Evolutionary conservation across 1,140 invertebrate species (phyloP).

Genomic region (Pachyrhynchus sulphureomaculatus): DNA sequence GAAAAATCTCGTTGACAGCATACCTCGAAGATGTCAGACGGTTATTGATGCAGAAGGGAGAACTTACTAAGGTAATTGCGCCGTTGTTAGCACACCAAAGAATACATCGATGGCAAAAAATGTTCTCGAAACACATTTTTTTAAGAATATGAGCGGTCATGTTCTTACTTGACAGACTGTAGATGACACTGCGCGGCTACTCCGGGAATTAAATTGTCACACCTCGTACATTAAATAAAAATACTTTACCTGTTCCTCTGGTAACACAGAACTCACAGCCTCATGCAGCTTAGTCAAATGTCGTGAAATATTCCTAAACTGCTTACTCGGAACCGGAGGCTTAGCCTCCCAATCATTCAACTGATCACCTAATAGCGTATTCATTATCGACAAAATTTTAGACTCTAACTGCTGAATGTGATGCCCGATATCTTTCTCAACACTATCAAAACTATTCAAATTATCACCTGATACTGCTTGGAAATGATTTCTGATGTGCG

Average conservation of each 20-base stretch:
- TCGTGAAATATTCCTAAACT: conserved; percentile 89
- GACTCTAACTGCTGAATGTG: conserved; percentile 90
- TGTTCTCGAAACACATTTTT: too few species aligned
- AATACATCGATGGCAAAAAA: too few species aligned
- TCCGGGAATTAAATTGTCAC: too few species aligned
- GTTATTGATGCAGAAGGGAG: too few species aligned
- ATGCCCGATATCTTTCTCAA: conserved; percentile 78
- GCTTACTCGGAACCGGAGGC: conserved; percentile 90
- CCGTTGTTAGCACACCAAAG: too few species aligned
- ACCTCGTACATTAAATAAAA: too few species aligned
- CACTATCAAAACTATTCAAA: conserved; percentile 59
- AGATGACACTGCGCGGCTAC: too few species aligned
- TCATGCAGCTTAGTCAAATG: conserved; percentile 92
- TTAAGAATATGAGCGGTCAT: too few species aligned
- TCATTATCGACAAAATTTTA: conserved; percentile 89
- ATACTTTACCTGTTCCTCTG: conserved; percentile 65
- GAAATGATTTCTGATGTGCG: conserved; percentile 69
- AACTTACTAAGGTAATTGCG: too few species aligned
- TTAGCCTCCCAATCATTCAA: conserved; percentile 87
- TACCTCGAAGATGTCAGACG: too few species aligned
- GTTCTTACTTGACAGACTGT: too few species aligned
- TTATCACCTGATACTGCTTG: conserved; percentile 53
- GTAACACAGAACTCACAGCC: conserved; percentile 79
- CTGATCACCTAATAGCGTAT: conserved; percentile 75
- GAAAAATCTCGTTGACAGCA: too few species aligned